Base-by-base conservation (phyloP, 92 coral and sea anemone genomes). In the Nematostella vectensis region DNA sequence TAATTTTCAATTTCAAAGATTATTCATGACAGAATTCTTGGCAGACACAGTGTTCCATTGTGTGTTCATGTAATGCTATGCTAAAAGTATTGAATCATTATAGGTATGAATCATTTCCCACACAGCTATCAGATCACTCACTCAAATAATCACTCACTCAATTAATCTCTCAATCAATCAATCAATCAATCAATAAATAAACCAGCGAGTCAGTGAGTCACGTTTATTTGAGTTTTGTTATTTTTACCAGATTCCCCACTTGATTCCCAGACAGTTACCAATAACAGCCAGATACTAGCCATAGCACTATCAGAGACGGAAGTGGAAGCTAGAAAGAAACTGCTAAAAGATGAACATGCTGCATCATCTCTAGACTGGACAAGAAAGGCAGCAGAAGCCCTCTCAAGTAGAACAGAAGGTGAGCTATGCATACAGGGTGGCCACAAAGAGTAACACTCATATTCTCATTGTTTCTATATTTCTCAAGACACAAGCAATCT, bases 391-490 rank as follows among this genome's bases (percentile, higher is more conserved):
- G 96, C 96, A 4, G 88, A 80, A 63, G 85, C 83, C 31, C 55
- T 89, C 37, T 80, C 96, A 60, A 85, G 31, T n/a, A 80, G 88
- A 70, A 77, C 60, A 23, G 95, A 85, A 64, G 88, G 96, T 89
- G 48, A 64, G 82, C 26, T 47, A 33, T 33, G 15, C 8, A 33
- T 33, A 33, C 6, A 33, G 40, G 40, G 15, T 15, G 15, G 40
- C 40, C 15, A 6, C 15, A 6, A 33, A 6, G 15, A 6, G 24
- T 31, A 29, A 25, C 33, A 28, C 19, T 4, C 19, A 10, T 9
- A 26, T 54, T 33, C 8, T 2, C 4, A 11, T 25, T 29, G 22
- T 29, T 42, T 29, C 23, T 54, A 18, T 25, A 29, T 56, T 27
- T 25, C 56, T 57, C 81, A 50, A 23, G 82, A 80, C 15, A 51